phyloP scores from a whole-genome alignment of 2,113 vertebrate genomes.

The Rhombomys opimus region DNA sequence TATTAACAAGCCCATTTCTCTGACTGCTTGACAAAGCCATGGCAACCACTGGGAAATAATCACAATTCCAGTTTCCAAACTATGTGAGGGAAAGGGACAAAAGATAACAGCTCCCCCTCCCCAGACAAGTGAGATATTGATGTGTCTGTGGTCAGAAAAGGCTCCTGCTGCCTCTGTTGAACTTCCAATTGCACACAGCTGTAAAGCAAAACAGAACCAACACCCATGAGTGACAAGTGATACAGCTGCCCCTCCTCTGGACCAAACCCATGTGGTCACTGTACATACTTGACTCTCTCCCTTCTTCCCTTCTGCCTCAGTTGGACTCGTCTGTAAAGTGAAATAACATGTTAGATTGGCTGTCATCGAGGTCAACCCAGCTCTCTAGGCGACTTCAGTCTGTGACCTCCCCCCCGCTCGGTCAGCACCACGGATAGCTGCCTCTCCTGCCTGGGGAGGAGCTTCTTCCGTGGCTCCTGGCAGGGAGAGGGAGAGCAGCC shows the following conservation, averaged over 20 bases:
- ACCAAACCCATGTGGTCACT: background rate
- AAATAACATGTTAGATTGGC: background rate
- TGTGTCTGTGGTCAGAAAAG: background rate
- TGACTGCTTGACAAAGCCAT: background rate
- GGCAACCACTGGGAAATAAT: background rate
- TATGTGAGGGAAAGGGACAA: background rate
- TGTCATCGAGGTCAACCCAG: background rate
- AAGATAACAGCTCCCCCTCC: background rate
- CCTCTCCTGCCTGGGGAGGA: background rate
- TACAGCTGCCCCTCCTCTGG: no score
- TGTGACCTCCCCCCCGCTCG: fast-evolving
- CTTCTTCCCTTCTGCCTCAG: background rate
- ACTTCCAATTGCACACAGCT: background rate
- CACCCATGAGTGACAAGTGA: background rate
- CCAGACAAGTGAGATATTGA: background rate
- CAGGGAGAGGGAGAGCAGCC: background rate
- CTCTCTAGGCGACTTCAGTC: background rate
- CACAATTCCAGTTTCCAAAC: slow-evolving; percentile 6
- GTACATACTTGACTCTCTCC: background rate
- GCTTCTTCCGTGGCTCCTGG: background rate
- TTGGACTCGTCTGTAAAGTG: background rate
- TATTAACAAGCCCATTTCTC: background rate
- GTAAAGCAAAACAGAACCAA: background rate
- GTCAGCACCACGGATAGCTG: background rate
- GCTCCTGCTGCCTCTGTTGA: background rate